phyloP scores from a whole-genome alignment of 1,140 invertebrate species.

The Drosophila grimshawi region DNA sequence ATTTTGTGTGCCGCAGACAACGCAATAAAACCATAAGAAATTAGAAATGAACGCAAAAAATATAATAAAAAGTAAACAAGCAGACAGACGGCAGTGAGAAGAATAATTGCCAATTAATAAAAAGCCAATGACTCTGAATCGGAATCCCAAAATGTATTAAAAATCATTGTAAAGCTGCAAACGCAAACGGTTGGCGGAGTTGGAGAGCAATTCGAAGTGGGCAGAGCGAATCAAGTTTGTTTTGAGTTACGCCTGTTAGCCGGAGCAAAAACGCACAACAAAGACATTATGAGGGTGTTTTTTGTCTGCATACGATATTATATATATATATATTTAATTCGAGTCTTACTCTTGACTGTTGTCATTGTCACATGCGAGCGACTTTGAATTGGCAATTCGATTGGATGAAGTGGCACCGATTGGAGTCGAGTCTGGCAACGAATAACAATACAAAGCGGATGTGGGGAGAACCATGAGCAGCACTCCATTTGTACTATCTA shows the following conservation, averaged over 20 bases:
- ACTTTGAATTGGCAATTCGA: slow-evolving; percentile 27
- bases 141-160: slow-evolving; percentile 20
- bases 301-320: slow-evolving; percentile 63
- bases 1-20: slow-evolving; percentile 27
- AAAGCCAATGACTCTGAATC: slow-evolving; percentile 57
- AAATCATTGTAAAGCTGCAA: slow-evolving; percentile 5
- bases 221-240: slow-evolving; percentile 60
- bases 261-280: slow-evolving; percentile 38
- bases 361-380: slow-evolving; percentile 49
- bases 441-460: slow-evolving; percentile 45
- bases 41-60: slow-evolving; percentile 22
- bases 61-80: slow-evolving; percentile 14
- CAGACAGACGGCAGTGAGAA: slow-evolving; percentile 28
- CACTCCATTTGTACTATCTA: not conserved
- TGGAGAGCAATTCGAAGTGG: slow-evolving; percentile 42
- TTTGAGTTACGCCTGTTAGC: slow-evolving; percentile 52
- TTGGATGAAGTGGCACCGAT: slow-evolving; percentile 29
- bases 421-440: slow-evolving; percentile 12
- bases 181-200: not conserved
- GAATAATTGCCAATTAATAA: slow-evolving; percentile 75
- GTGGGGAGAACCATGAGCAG: slow-evolving; percentile 10
- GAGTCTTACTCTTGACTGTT: slow-evolving; percentile 10
- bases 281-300: slow-evolving; percentile 63
- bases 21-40: slow-evolving; percentile 45
- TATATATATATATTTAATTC: slow-evolving; percentile 36